Base-by-base conservation (phyloP, 2,888 invertebrate species). In the Abscondita cerata region DNA sequence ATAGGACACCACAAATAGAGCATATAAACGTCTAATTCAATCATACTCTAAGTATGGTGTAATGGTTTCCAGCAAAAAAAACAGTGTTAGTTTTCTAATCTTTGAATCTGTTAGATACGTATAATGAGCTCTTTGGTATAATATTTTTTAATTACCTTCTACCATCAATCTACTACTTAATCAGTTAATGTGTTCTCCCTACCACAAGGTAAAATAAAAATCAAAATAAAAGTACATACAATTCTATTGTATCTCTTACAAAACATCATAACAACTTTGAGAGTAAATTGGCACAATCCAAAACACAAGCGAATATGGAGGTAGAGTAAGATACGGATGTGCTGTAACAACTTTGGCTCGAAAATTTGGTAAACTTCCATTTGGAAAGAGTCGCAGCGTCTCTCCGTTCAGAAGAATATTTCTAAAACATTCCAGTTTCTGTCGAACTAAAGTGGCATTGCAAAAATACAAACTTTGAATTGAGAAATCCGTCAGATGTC, bases 231-330 rank as follows among this genome's bases (percentile, higher is more conserved):
- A n/a, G n/a, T n/a, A n/a, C n/a, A n/a, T n/a, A n/a, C n/a, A n/a
- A n/a, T n/a, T n/a, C n/a, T n/a, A n/a, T n/a, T n/a, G 15, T 41
- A 51, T 36, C 40, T 16, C 16, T 36, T 13, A 38, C 19, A 52
- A 38, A 19, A 36, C 40, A 12, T 16, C 12, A 25, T 11, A 48
- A 51, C 51, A 51, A 36, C 33, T 33, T 15, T 12, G 31, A 2
- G 38, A 13, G 6, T 50, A 15, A 48, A 20, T 64, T 20, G 69
- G 83, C 61, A 87, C 77, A 1, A 87, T 83, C 84, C 88, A 86
- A 78, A 89, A 90, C 41, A 83, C 85, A 72, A 89, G 82, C 5
- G 89, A 87, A 72, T 84, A 85, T 47, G 87, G 84, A 3, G 88
- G 88, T 79, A 89, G 81, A 18, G 80, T 76, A 57, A 87, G 78